phyloP scores from a whole-genome alignment of 2,797 vertebrate genomes.

The Bovichtus variegatus region DNA sequence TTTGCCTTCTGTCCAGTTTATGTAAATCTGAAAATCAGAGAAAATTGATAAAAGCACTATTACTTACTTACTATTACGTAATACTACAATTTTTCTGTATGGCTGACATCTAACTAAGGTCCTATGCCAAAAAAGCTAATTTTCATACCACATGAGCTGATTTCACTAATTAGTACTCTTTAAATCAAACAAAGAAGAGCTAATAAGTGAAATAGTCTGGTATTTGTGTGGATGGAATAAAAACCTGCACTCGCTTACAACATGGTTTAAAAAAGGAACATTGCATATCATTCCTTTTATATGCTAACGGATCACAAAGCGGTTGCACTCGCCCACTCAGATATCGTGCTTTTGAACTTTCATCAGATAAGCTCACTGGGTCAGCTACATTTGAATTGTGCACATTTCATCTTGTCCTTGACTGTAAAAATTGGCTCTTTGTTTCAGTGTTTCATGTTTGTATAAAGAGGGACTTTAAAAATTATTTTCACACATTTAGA shows the following conservation, averaged over 20 bases:
- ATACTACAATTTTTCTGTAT: background rate
- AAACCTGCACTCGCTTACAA: slow-evolving; percentile 15
- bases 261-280: slow-evolving; percentile 16
- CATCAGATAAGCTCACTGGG: slow-evolving; percentile 28
- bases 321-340: slow-evolving; percentile 11
- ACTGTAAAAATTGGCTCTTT: slow-evolving; percentile 40
- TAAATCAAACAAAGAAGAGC: slow-evolving; percentile 25
- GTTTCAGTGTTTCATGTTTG: slow-evolving; percentile 40
- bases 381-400: slow-evolving; percentile 36
- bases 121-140: slow-evolving; percentile 28
- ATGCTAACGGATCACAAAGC: slow-evolving; percentile 28
- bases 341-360: slow-evolving; percentile 33
- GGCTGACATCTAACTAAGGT: background rate
- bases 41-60: background rate
- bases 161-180: slow-evolving; percentile 35
- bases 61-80: background rate
- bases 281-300: slow-evolving; percentile 28
- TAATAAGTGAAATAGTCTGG: slow-evolving; percentile 26
- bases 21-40: background rate
- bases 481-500: slow-evolving; percentile 14
- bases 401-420: slow-evolving; percentile 42
- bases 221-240: slow-evolving; percentile 39
- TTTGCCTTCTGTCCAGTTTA: background rate
- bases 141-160: slow-evolving; percentile 22
- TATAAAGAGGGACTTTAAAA: slow-evolving; percentile 15